These are phyloP conservation scores for Steatocranus sp. DNA, from an alignment of 2,797 vertebrate genomes.

Conservation along the genomic window DNA sequence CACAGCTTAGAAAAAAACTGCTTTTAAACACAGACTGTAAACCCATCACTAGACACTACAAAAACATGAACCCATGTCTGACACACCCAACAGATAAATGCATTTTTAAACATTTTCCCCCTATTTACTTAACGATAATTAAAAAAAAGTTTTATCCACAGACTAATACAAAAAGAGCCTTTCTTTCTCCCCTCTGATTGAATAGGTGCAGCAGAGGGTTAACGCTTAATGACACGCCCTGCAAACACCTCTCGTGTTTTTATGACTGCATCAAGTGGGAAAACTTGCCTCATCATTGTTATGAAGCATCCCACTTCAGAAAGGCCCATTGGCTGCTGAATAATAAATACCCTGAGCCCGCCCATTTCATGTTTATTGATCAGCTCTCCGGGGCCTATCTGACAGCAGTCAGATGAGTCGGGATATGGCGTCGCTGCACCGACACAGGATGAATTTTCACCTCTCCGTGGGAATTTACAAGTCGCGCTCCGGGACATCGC, in stretches of 20 bases:
- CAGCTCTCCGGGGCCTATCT: conserved; percentile 50
- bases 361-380: conserved; percentile 76
- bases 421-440: conserved; percentile 74
- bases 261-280: background rate
- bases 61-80: background rate
- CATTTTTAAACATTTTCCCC: background rate
- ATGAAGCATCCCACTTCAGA: conserved; percentile 15
- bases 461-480: conserved; percentile 67
- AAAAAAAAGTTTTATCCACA: background rate
- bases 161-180: background rate
- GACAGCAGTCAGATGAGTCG: conserved; percentile 61
- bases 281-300: background rate
- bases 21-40: background rate
- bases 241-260: background rate
- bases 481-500: conserved; percentile 47
- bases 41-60: background rate
- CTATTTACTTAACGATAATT: background rate
- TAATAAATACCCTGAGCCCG: conserved; percentile 49
- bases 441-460: conserved; percentile 57
- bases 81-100: background rate
- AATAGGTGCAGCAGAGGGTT: background rate
- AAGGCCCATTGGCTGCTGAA: conserved; percentile 49
- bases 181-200: background rate
- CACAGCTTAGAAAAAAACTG: background rate
- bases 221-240: background rate